phyloP scores from a whole-genome alignment of 2,888 invertebrate species.

The Petrophora chlorosata region DNA sequence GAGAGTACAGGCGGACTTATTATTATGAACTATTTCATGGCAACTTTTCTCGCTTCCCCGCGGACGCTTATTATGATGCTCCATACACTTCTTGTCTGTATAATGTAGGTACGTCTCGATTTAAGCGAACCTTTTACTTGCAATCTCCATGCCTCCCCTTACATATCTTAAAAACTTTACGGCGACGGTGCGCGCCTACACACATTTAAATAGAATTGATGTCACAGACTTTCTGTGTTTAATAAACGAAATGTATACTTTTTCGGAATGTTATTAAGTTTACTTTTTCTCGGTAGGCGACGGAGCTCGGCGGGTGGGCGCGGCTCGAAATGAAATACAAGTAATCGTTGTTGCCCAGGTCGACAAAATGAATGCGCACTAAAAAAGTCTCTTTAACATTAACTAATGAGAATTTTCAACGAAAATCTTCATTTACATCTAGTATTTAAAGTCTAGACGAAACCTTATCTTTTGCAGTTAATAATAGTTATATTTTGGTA shows the following conservation, averaged over 20 bases:
- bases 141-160: constrained; percentile 23
- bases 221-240: constrained; percentile 23
- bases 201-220: constrained; percentile 26
- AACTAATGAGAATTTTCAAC: constrained; percentile 40
- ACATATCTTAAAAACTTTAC: constrained; percentile 32
- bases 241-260: constrained; percentile 34
- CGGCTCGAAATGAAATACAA: constrained; percentile 42
- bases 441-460: constrained; percentile 7
- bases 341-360: constrained; percentile 38
- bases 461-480: neutral
- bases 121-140: constrained; percentile 21
- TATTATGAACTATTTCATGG: constrained; percentile 57
- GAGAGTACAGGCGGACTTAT: constrained; percentile 49
- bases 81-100: constrained; percentile 22
- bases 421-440: constrained; percentile 25
- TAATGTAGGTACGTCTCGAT: constrained; percentile 28
- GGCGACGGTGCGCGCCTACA: constrained; percentile 8
- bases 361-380: constrained; percentile 40
- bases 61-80: constrained; percentile 42
- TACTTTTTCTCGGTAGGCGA: constrained; percentile 24
- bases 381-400: constrained; percentile 37
- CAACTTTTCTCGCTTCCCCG: constrained; percentile 46
- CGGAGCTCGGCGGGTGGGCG: constrained; percentile 13
- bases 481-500: constrained; percentile 1
- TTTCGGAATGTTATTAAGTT: constrained; percentile 28